A percentile compares a stretch with the other conserved stretches of the same genome.
These are phyloP conservation scores for Magallana angulata DNA, from an alignment of 1,140 invertebrate species.

Conservation along the genomic window DNA sequence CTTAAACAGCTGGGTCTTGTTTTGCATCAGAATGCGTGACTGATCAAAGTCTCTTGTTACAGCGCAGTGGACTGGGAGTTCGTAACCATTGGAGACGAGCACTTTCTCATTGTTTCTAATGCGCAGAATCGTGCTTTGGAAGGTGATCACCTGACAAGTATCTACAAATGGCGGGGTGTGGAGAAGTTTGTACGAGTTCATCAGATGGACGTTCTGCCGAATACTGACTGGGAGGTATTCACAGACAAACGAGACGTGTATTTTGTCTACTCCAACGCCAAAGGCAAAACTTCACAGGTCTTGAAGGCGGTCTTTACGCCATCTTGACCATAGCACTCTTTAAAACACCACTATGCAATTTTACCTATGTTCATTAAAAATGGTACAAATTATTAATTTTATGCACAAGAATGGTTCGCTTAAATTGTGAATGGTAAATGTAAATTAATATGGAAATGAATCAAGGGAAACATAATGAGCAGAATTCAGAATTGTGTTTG, in stretches of 20 bases:
- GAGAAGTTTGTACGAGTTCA: conserved; percentile 77
- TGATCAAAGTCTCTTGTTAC: conserved; percentile 43
- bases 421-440: too few relatives aligned
- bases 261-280: conserved; percentile 75
- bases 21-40: neutral
- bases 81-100: conserved; percentile 72
- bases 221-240: conserved; percentile 76
- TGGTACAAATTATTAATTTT: too few relatives aligned
- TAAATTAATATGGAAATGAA: too few relatives aligned
- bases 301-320: conserved; percentile 63
- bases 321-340: neutral
- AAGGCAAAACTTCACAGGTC: conserved; percentile 71
- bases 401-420: too few relatives aligned
- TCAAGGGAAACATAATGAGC: too few relatives aligned
- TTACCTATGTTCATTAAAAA: too few relatives aligned
- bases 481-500: too few relatives aligned
- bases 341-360: too few relatives aligned
- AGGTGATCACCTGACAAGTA: conserved; percentile 62
- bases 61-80: conserved; percentile 78
- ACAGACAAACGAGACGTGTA: conserved; percentile 66
- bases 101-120: conserved; percentile 77
- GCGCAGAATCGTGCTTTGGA: conserved; percentile 71
- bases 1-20: conserved; percentile 7
- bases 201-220: conserved; percentile 69
- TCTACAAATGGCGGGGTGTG: conserved; percentile 77